Percentiles rank a stretch among this genome's conserved stretches.
phyloP scores from a whole-genome alignment of 2,797 vertebrate species.

The Sebastes taczanowskii region DNA sequence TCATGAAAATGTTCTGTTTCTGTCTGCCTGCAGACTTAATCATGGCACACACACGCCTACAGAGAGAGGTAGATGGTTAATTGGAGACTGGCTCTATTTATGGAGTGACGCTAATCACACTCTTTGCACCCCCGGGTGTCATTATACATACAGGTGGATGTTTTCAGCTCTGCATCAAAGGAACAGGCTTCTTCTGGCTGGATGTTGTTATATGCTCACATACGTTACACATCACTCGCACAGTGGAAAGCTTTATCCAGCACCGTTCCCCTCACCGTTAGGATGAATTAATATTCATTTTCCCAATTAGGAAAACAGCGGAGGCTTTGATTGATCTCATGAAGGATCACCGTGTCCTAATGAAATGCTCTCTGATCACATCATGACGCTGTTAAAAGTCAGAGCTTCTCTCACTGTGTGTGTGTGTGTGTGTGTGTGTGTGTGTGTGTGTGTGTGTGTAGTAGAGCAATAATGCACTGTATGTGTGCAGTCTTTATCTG shows the following conservation, averaged over 20 bases:
- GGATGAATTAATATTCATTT: slow-evolving; percentile 34
- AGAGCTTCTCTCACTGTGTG: neutral
- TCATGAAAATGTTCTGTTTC: neutral
- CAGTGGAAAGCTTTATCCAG: neutral
- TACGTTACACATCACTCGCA: neutral
- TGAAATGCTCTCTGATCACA: slow-evolving; percentile 27
- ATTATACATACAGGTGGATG: slow-evolving; percentile 25
- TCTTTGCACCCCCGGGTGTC: slow-evolving; percentile 14
- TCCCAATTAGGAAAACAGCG: slow-evolving; percentile 16
- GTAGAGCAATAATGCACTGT: neutral
- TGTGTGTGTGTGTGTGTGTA: fast-evolving
- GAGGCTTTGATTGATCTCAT: neutral
- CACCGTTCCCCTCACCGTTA: neutral
- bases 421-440: neutral
- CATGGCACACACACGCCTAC: neutral
- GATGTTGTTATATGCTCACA: neutral
- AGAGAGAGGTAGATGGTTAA: slow-evolving; percentile 16
- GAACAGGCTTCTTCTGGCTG: neutral
- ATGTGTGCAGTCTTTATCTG: neutral
- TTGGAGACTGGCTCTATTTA: slow-evolving; percentile 45
- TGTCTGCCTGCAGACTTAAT: slow-evolving; percentile 22
- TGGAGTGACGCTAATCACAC: slow-evolving; percentile 19
- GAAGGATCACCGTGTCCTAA: slow-evolving; percentile 14
- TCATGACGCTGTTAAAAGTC: neutral
- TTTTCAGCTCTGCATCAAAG: neutral